A percentile compares a stretch with the other conserved stretches of the same genome.
These are phyloP conservation scores for Tenthredo distinguenda DNA, from an alignment of 2,888 invertebrate species.

Conservation along the genomic window DNA sequence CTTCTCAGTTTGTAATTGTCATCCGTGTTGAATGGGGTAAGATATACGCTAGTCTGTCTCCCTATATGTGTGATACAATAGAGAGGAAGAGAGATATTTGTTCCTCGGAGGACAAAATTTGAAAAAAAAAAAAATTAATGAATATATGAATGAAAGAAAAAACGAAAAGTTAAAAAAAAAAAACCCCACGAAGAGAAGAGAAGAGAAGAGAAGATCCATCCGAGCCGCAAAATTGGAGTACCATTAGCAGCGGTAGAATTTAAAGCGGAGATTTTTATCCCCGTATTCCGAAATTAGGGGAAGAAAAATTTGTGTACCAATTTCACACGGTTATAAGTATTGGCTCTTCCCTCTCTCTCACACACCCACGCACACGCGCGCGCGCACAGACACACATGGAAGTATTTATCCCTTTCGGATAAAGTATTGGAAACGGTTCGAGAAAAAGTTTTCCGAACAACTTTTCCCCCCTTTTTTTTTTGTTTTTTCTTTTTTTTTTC, in stretches of 20 bases:
- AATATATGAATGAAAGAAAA: background rate
- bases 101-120: background rate
- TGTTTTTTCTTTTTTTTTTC: background rate
- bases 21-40: background rate
- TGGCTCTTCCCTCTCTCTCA: background rate
- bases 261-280: background rate
- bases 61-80: background rate
- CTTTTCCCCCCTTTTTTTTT: background rate
- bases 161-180: background rate
- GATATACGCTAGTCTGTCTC: background rate
- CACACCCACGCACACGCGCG: background rate
- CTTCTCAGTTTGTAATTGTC: conserved; percentile 32
- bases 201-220: background rate
- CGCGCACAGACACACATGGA: background rate
- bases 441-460: conserved; percentile 27
- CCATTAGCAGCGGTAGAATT: background rate
- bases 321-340: background rate
- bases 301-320: conserved; percentile 13
- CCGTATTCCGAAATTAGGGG: background rate
- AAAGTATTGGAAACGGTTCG: conserved; percentile 29
- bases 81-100: background rate
- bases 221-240: conserved; percentile 13
- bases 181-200: background rate
- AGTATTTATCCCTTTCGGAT: background rate
- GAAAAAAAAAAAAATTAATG: background rate